Base-by-base conservation (phyloP, 2,113 vertebrate genomes). In the Saccopteryx bilineata region DNA sequence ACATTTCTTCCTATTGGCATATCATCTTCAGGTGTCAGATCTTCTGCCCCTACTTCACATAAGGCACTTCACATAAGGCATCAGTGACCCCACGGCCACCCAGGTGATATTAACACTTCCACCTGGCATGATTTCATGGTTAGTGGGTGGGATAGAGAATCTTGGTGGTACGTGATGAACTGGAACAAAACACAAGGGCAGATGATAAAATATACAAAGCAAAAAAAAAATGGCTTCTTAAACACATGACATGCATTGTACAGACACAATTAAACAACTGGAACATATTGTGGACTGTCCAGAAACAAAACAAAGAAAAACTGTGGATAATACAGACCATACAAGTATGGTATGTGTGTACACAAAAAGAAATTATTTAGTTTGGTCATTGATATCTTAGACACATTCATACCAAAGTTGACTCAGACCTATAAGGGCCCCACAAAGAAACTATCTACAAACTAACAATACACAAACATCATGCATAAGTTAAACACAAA, bases 61-160 rank as follows among this genome's bases (percentile, higher is more conserved):
- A n/a, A n/a, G n/a, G 99, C 99, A 99, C 97, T 99, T 99, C 95
- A 99, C 99, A 95, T 99, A 99, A 58, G 99, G 99, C 99, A 99
- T 99, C 92, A 99, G 99, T 86, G 99, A 99, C 71, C 99, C 99
- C 97, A 99, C 99, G 2, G 99, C 99, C 98, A 99, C 99, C 94
- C 99, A 99, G 15, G 99, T 99, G 98, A 99, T 99, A 98, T 99
- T 99, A 91, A 99, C 99, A 86, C 99, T 99, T 97, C 99, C 99
- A 74, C 99, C 99, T 85, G 99, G 99, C 99, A 99, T 99, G 97
- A 99, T 99, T 98, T 99, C 99, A 97, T 99, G 99, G 98, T 99
- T 99, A 96, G 99, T 99, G 26, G 99, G 99, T 94, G 99, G 99
- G 75, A 99, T 99, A 98, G 99, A 99, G 98, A 99, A 99, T 93